These are phyloP conservation scores for Mesembrinibis cayennensis DNA, from an alignment of 2,113 vertebrate species.

Conservation along the genomic window DNA sequence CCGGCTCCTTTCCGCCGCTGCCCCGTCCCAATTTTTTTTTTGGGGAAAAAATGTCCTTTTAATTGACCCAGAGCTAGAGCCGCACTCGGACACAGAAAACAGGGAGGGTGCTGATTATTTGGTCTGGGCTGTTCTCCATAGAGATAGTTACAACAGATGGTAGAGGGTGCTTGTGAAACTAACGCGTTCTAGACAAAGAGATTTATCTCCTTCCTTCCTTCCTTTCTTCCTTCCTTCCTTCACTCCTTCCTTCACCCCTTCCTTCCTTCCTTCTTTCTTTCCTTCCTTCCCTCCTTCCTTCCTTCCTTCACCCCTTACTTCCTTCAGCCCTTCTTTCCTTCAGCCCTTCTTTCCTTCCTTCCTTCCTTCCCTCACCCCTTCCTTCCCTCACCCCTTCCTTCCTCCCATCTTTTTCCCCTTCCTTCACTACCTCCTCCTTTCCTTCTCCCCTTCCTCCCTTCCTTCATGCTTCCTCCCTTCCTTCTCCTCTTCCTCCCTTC, in stretches of 20 bases:
- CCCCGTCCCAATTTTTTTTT: fast-evolving
- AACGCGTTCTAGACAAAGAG: neutral
- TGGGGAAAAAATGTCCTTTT: neutral
- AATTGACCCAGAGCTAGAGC: neutral
- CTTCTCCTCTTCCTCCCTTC: too few species aligned
- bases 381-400: neutral
- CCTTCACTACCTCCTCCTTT: neutral
- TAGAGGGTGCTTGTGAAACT: neutral
- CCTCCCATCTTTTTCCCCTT: neutral
- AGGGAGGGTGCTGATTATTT: neutral
- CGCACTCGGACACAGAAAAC: neutral
- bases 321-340: neutral
- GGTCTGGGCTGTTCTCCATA: neutral
- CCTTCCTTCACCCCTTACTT: neutral
- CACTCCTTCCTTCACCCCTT: too few species aligned
- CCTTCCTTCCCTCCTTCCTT: neutral
- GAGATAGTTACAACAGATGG: neutral
- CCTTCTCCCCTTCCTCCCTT: neutral
- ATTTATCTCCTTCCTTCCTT: neutral
- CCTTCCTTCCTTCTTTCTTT: too few species aligned
- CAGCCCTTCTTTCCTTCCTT: too few species aligned
- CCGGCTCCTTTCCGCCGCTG: neutral
- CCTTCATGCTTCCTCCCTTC: too few species aligned
- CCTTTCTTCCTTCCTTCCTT: too few species aligned
- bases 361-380: too few species aligned